phyloP scores from a whole-genome alignment of 2,797 vertebrate genomes.

The Lutra lutra region DNA sequence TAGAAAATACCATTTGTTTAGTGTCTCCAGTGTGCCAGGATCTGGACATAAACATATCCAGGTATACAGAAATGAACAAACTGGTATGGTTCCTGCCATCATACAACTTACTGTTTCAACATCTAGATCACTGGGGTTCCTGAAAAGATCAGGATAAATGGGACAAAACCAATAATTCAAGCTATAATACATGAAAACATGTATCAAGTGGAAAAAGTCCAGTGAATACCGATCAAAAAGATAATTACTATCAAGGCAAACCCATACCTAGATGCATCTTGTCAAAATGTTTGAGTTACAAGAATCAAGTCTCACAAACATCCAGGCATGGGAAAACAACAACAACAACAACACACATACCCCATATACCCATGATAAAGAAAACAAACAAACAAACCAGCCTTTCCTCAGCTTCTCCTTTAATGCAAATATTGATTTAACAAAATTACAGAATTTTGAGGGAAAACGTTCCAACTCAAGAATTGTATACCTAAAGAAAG shows the following conservation, averaged over 20 bases:
- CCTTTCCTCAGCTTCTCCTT: not conserved
- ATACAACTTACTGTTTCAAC: not conserved
- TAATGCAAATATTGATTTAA: not conserved
- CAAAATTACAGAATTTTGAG: conserved; percentile 10
- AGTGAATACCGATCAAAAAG: not conserved
- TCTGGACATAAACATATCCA: not conserved
- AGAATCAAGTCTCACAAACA: conserved; percentile 7
- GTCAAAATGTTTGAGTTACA: not conserved
- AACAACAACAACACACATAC: not conserved
- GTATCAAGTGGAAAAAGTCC: not conserved
- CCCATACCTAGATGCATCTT: not conserved
- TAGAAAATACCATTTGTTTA: not conserved
- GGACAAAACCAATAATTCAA: not conserved
- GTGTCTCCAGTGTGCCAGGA: not conserved
- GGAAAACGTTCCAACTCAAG: not conserved
- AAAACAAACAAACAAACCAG: not conserved
- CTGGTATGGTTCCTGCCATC: not conserved
- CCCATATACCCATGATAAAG: not conserved
- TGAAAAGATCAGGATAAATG: not conserved
- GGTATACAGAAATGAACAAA: not conserved
- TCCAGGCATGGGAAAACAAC: not conserved
- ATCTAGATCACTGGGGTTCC: not conserved
- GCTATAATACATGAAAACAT: not conserved
- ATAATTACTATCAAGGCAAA: not conserved
- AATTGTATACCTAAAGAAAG: not conserved